Evolutionary conservation across 2,113 vertebrate species (phyloP), one percentile per base, ranked within the genome.

Genomic region (Callopanchax toddi): DNA sequence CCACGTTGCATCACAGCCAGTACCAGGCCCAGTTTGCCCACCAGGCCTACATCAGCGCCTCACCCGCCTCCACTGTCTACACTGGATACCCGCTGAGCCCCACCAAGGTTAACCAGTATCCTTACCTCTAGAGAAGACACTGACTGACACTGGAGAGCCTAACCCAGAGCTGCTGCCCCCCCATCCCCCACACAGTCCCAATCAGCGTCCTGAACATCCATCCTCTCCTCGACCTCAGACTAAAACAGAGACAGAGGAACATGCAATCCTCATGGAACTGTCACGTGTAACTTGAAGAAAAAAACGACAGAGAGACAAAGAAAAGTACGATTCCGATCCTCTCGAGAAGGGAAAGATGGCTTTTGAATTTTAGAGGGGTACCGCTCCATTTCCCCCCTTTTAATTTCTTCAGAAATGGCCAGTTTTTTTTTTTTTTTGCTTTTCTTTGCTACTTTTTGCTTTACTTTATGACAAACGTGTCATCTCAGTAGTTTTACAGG

Each of bases 61-160:
- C 97, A 21, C 97, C 97, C 13, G 95, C 95, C 87, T 98, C 97
- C 84, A 92, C 96, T 26, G 96, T 99, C 94, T 99, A 99, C 96
- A 99, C 97, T 97, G 97, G 97, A 97, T 99, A 98, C 90, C 96
- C 96, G 21, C 92, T 99, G 94, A 99, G 97, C 92, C 97, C 97
- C 76, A 94, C 96, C 83, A 99, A 99, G 95, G 96, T 99, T 87
- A 99, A 97, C 94, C 97, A 99, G 93, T 99, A 98, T 92, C 96
- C 97, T 86, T 99, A 98, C 94, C 95, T 94, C 95, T 95, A 94
- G 93, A 94, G 88, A 86, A 65, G 67, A 87, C 85, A 82, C 86
- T 84, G 82, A 84, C 85, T 86, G 82, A 91, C 89, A 91, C 92
- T 92, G 92, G 89, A 92, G 82, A 81, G 86, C 75, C 83, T 48